phyloP scores from a whole-genome alignment of 2,888 invertebrate species.

The Acanthococcus lagerstroemiae region DNA sequence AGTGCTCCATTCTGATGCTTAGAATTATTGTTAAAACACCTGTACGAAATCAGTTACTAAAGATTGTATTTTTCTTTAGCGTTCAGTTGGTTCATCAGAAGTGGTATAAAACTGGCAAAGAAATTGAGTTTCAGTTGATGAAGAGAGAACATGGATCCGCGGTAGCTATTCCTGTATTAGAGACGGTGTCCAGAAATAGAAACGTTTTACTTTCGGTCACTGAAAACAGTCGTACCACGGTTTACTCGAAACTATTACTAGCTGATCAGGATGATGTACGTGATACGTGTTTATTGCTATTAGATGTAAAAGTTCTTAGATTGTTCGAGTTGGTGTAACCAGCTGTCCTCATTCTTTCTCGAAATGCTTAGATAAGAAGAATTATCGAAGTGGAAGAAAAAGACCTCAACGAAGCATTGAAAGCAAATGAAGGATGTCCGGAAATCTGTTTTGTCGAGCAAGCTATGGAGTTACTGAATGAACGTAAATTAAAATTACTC shows the following conservation, averaged over 20 bases:
- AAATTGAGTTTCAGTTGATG: constrained; percentile 72
- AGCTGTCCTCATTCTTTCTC: not conserved
- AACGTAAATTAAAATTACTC: constrained; percentile 43
- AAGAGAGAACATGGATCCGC: constrained; percentile 56
- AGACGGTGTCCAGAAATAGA: constrained; percentile 38
- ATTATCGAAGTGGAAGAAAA: constrained; percentile 64
- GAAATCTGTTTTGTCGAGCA: constrained; percentile 79
- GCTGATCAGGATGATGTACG: constrained; percentile 57
- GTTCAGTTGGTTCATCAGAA: constrained; percentile 50
- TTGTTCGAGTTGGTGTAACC: not conserved
- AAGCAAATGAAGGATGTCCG: constrained; percentile 60
- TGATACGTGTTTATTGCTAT: too few species aligned
- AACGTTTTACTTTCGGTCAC: constrained; percentile 42
- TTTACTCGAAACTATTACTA: constrained; percentile 66
- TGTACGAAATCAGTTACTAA: too few species aligned
- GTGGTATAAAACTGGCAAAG: constrained; percentile 52
- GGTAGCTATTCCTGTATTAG: constrained; percentile 47
- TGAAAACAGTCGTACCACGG: constrained; percentile 46
- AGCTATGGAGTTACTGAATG: constrained; percentile 59
- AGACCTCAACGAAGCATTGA: constrained; percentile 50
- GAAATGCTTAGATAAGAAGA: constrained; percentile 48
- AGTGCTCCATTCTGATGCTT: too few species aligned
- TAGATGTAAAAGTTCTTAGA: not conserved
- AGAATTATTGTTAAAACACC: too few species aligned
- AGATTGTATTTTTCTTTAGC: too few species aligned